Base-by-base conservation (phyloP, 2,113 vertebrate genomes). In the Pteruthius melanotis region DNA sequence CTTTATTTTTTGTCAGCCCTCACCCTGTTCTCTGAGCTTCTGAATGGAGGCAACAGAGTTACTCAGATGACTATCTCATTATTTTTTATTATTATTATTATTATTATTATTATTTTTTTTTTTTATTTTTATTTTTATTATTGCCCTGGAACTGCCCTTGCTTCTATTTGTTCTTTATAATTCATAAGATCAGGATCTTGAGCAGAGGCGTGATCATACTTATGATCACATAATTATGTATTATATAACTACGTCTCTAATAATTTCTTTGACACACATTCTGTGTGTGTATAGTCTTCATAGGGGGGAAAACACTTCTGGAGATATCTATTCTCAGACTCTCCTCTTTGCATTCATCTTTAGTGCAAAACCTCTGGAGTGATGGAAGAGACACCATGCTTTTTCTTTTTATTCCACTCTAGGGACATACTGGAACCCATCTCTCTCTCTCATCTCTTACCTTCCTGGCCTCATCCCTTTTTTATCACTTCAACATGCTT, bases 381-480 rank as follows among this genome's bases (percentile, higher is more conserved):
- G 17, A 12, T 47, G 53, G 14, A 45, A 42, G 28, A 66, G 30
- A 56, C 30, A 35, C 5, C 6, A 19, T 7, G 15, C 10, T 52
- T 13, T 49, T 50, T 40, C 7, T 52, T 86, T 44, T 37, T 26
- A 23, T 80, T 66, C 20, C 9, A 11, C 10, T 49, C n/a, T 30
- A 15, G 28, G 22, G 10, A 14, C 2, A 1, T 61, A 71, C 7
- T 6, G 0, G 4, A 70, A 64, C 20, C 20, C 35, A 17, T 27
- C 16, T 79, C 28, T 33, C 16, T 66, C 70, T 65, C 42, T n/a
- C 52, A 42, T 4, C 26, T 76, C 26, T 81, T 66, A 37, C 18
- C 12, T 39, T 88, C 17, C 56, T 45, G 33, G 50, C 7, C 24
- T 39, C 16, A 37, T 37, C 16, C 10, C 30, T 86, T 20, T 40